These are phyloP conservation scores for Aphelenchoides besseyi DNA, from an alignment of 1,140 invertebrate species.

Conservation along the genomic window DNA sequence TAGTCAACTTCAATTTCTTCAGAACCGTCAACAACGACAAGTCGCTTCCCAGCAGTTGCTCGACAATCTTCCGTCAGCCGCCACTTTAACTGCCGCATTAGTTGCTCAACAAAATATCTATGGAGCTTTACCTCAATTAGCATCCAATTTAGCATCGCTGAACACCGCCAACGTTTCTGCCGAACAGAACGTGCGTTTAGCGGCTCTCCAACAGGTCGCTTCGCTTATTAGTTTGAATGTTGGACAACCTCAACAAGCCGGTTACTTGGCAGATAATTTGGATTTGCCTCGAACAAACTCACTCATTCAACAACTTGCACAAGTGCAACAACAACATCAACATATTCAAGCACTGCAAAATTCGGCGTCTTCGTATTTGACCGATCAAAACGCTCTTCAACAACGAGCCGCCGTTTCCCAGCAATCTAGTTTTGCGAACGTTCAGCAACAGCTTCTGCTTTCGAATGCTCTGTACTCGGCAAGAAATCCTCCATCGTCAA, in stretches of 20 bases:
- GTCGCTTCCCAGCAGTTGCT: neutral
- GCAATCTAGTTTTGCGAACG: neutral
- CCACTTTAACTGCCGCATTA: neutral
- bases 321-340: neutral
- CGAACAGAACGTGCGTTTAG: neutral
- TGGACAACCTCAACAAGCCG: neutral
- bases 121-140: neutral
- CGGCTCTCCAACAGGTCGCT: neutral
- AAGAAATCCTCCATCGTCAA: neutral
- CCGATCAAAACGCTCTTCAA: neutral
- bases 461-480: neutral
- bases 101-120: neutral
- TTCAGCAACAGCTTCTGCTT: neutral
- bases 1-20: slow-evolving; percentile 12
- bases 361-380: neutral
- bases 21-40: slow-evolving; percentile 10
- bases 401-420: slow-evolving; percentile 7
- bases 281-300: neutral
- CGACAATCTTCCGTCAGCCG: neutral
- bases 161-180: neutral
- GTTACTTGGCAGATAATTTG: neutral
- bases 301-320: neutral
- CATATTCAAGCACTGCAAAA: neutral
- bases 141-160: neutral
- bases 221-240: neutral